Evolutionary conservation across 2,797 vertebrate genomes (phyloP), one percentile per base, ranked within the genome.

Genomic region (Triplophysa bombifrons): DNA sequence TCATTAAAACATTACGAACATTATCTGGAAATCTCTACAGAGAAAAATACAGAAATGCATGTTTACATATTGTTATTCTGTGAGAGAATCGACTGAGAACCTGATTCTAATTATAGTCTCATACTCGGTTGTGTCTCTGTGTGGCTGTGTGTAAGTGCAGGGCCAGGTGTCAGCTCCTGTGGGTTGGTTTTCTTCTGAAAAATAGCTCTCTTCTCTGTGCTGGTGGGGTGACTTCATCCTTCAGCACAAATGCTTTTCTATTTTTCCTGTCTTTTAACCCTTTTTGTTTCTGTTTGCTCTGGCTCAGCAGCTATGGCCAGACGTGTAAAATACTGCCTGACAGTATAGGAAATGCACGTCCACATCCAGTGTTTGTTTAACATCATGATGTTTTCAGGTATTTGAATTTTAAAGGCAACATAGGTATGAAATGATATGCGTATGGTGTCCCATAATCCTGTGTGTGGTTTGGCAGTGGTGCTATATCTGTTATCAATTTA

Each of bases 71-170:
- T 27, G 48, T 51, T 51, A n/a, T 70, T 61, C 66, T 22, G 16
- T 61, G 66, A 34, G 19, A 48, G 75, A 16, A 50, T 22, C 12
- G 27, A 41, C 34, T 67, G 61, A 53, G 20, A 55, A 44, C 22
- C 44, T 77, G 41, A 20, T 64, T 60, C 55, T 71, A 78, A 71
- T 78, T 71, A 53, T 53, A 58, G 16, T 41, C 48, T 77, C 70
- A 74, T 34, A 74, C 25, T 22, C 6, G 19, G 19, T 16, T 1
- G 12, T 48, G 46, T 72, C 34, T 73, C n/a, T 63, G 65, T 56
- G 34, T 72, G 30, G 20, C 56, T 30, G 19, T 41, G 19, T 67
- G 65, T 68, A 38, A 69, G 10, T 53, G 56, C 60, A 22, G 16
- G 56, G 67, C 67, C 60, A 78, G 16, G 72, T 74, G 70, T 73